These are phyloP conservation scores for Heterodera schachtii DNA, from an alignment of 1,140 invertebrate genomes.

Conservation along the genomic window DNA sequence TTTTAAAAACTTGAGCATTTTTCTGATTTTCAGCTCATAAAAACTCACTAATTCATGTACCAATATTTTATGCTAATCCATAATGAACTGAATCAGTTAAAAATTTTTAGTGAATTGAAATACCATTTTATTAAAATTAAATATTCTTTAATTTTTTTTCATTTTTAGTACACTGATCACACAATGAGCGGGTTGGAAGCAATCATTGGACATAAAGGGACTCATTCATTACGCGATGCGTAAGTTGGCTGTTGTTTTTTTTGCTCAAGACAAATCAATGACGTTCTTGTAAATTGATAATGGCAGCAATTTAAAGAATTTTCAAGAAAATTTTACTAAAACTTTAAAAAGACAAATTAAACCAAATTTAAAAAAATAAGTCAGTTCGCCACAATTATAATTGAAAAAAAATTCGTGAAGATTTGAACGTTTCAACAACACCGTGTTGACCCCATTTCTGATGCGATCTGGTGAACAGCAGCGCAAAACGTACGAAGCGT, in stretches of 20 bases:
- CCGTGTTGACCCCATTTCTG: constrained; percentile 53
- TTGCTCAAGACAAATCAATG: not conserved
- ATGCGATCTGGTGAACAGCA: constrained; percentile 52
- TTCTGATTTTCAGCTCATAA: too few relatives aligned
- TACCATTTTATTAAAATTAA: too few relatives aligned
- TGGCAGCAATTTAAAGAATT: too few relatives aligned
- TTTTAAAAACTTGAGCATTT: too few relatives aligned
- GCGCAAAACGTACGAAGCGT: constrained; percentile 47
- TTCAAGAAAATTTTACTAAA: too few relatives aligned
- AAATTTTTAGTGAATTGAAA: not conserved
- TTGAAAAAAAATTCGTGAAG: constrained; percentile 28
- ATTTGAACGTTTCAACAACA: constrained; percentile 59
- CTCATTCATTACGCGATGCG: constrained; percentile 40
- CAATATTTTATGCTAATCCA: too few relatives aligned
- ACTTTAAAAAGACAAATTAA: too few relatives aligned
- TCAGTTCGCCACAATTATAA: too few relatives aligned
- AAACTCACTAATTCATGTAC: too few relatives aligned
- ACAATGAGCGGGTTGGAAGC: constrained; percentile 52
- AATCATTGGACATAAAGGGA: constrained; percentile 44
- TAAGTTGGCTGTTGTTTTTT: not conserved
- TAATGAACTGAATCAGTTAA: not conserved
- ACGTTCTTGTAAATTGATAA: too few relatives aligned
- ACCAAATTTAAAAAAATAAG: too few relatives aligned
- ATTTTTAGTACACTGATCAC: constrained; percentile 45
- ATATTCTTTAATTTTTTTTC: not conserved